Percentiles rank a stretch among this genome's conserved stretches.
phyloP scores from a whole-genome alignment of 2,797 vertebrate species.

The Neosilurus hyrtlii region DNA sequence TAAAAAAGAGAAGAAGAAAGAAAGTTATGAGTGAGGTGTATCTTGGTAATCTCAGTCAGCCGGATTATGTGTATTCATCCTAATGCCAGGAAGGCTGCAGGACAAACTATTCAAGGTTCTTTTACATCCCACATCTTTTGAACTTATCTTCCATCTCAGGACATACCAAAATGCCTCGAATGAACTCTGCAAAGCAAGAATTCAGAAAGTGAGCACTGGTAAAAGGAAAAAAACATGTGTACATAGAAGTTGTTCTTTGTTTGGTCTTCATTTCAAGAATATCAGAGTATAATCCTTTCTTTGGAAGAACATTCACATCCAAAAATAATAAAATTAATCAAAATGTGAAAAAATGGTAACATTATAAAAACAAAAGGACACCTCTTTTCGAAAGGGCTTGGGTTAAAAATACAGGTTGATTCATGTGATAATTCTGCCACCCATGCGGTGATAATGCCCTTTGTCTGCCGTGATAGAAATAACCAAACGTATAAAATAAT shows the following conservation, averaged over 20 bases:
- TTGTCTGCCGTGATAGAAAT: neutral
- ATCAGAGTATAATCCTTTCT: neutral
- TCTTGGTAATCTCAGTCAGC: neutral
- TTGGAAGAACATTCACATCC: neutral
- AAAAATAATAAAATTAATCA: neutral
- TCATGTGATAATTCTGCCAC: conserved; percentile 2
- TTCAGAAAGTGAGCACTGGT: neutral
- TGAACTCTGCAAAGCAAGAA: neutral
- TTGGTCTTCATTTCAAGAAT: neutral
- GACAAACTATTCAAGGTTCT: neutral
- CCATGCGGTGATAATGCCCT: neutral
- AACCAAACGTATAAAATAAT: neutral
- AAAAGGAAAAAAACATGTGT: neutral
- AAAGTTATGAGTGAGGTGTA: neutral
- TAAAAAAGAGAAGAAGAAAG: neutral
- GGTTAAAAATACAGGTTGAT: neutral
- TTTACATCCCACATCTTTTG: neutral
- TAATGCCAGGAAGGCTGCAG: neutral
- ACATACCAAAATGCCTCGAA: neutral
- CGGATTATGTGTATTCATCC: conserved; percentile 1
- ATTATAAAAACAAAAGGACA: neutral
- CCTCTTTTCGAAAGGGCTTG: neutral
- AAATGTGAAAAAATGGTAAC: neutral
- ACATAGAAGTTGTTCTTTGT: neutral
- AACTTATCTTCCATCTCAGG: neutral